Percentiles rank a stretch among this genome's conserved stretches.
These are phyloP conservation scores for Solea senegalensis DNA, from an alignment of 2,113 vertebrate species.

Conservation along the genomic window DNA sequence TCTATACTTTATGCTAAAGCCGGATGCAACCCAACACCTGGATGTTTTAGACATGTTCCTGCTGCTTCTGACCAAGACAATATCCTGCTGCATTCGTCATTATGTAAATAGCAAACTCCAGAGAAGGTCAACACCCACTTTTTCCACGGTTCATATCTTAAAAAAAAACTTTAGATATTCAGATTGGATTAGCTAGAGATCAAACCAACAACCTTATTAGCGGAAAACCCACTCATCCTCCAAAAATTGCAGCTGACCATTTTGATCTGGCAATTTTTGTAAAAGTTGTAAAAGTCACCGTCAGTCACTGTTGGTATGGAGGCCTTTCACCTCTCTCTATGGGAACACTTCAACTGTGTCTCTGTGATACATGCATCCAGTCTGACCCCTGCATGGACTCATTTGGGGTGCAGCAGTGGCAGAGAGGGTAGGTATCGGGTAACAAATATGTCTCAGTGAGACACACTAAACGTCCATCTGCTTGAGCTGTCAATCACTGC, in stretches of 20 bases:
- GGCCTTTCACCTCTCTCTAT: no score
- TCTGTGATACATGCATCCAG: neutral
- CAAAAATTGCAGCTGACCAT: neutral
- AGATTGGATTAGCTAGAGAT: neutral
- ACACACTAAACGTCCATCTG: constrained; percentile 48
- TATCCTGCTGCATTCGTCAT: no score
- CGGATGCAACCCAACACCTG: no score
- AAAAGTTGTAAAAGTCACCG: neutral
- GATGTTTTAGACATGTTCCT: no score
- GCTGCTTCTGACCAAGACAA: no score
- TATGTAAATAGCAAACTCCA: no score
- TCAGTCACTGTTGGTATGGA: no score
- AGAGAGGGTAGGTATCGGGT: constrained; percentile 45
- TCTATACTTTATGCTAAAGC: no score
- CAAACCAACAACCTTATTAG: neutral
- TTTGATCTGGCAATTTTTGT: neutral
- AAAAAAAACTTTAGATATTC: neutral
- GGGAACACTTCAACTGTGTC: neutral
- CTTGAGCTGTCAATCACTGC: constrained; percentile 64
- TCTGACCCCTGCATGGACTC: neutral
- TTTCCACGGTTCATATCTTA: no score
- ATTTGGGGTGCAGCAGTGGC: neutral
- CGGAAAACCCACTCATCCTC: no score
- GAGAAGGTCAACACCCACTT: no score
- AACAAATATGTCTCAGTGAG: constrained; percentile 42